Conservation (phyloP, 2,888 invertebrate species). For the Ligdia adustata region DNA sequence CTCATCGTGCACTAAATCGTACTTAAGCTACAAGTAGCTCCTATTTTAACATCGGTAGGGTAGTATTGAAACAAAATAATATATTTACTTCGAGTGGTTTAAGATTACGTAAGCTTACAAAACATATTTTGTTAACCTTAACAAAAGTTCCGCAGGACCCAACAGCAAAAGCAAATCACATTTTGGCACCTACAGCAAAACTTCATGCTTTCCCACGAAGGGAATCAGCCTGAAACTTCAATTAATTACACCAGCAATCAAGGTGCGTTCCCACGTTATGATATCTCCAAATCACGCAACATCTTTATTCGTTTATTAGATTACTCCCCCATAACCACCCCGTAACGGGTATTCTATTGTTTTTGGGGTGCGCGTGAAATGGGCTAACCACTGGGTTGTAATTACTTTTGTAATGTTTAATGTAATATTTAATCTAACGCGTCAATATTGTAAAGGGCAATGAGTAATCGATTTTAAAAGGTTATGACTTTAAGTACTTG, state of each 20-base stretch:
- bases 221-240: constrained; percentile 57
- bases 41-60: no score
- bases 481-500: no score
- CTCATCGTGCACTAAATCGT: no score
- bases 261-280: constrained; percentile 70
- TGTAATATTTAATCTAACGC: constrained; percentile 40
- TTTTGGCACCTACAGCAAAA: neutral
- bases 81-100: no score
- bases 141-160: no score
- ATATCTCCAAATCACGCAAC: constrained; percentile 83
- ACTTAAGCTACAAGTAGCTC: no score
- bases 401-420: constrained; percentile 64
- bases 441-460: constrained; percentile 37
- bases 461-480: constrained; percentile 26
- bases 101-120: no score
- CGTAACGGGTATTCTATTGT: constrained; percentile 60
- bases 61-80: no score
- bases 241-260: constrained; percentile 79
- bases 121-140: no score
- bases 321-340: constrained; percentile 56
- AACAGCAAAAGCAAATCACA: neutral
- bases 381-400: constrained; percentile 58
- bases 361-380: constrained; percentile 80
- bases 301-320: constrained; percentile 79
- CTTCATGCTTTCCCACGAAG: constrained; percentile 67